Base-by-base conservation (phyloP, 2,113 vertebrate genomes). In the Orthonyx spaldingii region DNA sequence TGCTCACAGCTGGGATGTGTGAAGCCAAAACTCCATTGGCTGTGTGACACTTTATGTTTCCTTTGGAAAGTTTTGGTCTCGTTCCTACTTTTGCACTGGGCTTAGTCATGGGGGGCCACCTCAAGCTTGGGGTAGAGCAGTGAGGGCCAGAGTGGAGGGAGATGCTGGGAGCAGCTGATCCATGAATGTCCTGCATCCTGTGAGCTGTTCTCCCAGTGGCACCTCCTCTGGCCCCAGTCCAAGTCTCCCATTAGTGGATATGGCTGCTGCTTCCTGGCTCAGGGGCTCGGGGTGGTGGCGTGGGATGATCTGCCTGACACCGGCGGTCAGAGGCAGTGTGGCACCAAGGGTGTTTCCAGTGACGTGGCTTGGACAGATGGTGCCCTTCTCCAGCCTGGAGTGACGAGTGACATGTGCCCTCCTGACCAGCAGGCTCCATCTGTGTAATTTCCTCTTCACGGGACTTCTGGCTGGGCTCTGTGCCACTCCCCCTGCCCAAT, bases 301-400 rank as follows among this genome's bases (percentile, higher is more conserved):
- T 59, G 1, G 6, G 21, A 7, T 1, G 1, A 17, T 32, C 26
- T 37, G 33, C 78, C 79, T 39, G 78, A 1, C 0, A 2, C 55
- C 0, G 4, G 30, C 65, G 33, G 24, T 71, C 0, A 0, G 57
- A 15, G 30, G 53, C 1, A 0, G 35, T 0, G 1, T 59, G 57
- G 85, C 84, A 52, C 7, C 0, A 19, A 88, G 87, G 87, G 89
- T 60, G 23, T 84, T 81, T 44, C 89, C 94, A 89, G 47, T 92
- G 91, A 93, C 30, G 79, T 80, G 71, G 26, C 15, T n/a, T 66
- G 74, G 80, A 87, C 96, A 97, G 95, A 97, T 96, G 95, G 95
- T 93, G 78, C 57, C 77, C 70, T 69, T 74, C 64, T 74, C 71
- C 68, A 65, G 92, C 82, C 75, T 0, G 1, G 30, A 77, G 90